phyloP scores from a whole-genome alignment of 1,140 invertebrate species.

The Drosophila sechellia region DNA sequence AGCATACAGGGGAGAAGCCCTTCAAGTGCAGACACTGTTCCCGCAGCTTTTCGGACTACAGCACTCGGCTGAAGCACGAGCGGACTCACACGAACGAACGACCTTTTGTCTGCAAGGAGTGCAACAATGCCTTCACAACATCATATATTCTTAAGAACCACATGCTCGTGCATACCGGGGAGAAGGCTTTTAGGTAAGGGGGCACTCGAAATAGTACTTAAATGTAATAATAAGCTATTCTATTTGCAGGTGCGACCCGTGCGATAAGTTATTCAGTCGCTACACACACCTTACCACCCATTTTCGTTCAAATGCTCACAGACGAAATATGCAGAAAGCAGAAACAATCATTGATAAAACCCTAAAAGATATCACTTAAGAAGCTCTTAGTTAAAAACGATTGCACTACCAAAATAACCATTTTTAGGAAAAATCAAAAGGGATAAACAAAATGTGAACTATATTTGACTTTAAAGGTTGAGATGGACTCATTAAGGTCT shows the following conservation, averaged over 20 bases:
- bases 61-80: constrained; percentile 60
- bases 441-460: background rate
- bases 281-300: constrained; percentile 52
- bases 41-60: constrained; percentile 61
- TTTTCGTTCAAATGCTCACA: constrained; percentile 61
- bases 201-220: constrained; percentile 34
- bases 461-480: constrained; percentile 22
- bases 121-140: constrained; percentile 86
- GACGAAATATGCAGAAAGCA: constrained; percentile 43
- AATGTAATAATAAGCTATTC: background rate
- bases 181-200: constrained; percentile 50
- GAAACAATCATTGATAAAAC: background rate
- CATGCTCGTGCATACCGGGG: constrained; percentile 64
- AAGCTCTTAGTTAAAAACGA: background rate
- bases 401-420: background rate
- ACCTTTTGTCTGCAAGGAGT: constrained; percentile 86
- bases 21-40: constrained; percentile 59
- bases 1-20: constrained; percentile 54
- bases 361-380: background rate
- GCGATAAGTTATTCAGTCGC: constrained; percentile 57
- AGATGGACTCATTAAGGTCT: constrained; percentile 4
- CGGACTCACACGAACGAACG: constrained; percentile 86
- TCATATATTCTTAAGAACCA: constrained; percentile 69
- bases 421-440: background rate
- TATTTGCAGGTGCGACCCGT: constrained; percentile 50